These are phyloP conservation scores for Microctenopoma stevenorrisi DNA, from an alignment of 2,797 vertebrate genomes.

Conservation along the genomic window DNA sequence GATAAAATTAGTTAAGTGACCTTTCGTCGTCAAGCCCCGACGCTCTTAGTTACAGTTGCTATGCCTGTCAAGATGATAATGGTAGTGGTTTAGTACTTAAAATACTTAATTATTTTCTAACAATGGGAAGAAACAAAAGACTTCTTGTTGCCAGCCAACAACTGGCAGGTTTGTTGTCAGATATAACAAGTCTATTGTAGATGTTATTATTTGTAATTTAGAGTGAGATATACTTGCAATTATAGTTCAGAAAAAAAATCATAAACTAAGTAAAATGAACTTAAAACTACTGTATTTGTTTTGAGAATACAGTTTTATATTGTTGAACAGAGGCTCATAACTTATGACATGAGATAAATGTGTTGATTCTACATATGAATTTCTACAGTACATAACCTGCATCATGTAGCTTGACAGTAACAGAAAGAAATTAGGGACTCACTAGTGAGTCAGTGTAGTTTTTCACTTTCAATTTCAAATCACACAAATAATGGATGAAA, in stretches of 20 bases:
- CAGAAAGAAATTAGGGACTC: not conserved
- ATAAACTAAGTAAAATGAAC: too few species aligned
- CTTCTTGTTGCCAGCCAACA: not conserved
- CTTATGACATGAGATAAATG: too few species aligned
- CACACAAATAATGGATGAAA: not conserved
- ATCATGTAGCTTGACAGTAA: too few species aligned
- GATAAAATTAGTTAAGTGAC: not conserved
- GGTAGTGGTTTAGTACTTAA: not conserved
- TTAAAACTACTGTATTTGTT: too few species aligned
- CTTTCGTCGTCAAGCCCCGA: not conserved
- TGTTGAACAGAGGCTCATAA: too few species aligned
- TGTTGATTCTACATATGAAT: too few species aligned
- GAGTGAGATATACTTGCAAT: too few species aligned
- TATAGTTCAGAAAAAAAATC: too few species aligned
- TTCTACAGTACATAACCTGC: too few species aligned
- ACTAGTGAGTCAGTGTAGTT: not conserved
- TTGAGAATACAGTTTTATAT: too few species aligned
- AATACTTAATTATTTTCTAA: not conserved
- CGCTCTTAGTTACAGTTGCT: not conserved
- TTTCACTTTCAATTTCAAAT: not conserved
- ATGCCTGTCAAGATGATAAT: constrained; percentile 3
- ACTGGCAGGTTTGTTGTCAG: not conserved
- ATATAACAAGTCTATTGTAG: not conserved
- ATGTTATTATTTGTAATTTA: not conserved
- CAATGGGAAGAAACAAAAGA: not conserved